Evolutionary conservation across 2,797 vertebrate genomes (phyloP).

Genomic region (Betta splendens): DNA sequence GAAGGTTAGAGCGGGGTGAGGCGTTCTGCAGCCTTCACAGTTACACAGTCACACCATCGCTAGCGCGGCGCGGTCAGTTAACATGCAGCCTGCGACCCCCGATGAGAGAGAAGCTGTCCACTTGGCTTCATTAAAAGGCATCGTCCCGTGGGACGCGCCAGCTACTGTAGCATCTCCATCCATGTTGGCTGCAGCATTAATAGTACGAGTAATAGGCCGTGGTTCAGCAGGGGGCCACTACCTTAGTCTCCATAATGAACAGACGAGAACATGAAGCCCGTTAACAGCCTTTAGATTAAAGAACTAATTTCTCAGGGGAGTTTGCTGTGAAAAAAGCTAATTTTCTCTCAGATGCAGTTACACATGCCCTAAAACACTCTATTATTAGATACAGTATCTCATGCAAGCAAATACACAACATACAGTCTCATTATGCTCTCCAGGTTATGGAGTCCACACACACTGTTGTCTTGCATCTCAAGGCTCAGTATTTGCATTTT

Average conservation of each 20-base stretch:
- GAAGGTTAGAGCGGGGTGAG: slow-evolving; percentile 18
- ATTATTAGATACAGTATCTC: slow-evolving; percentile 25
- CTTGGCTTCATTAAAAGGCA: slow-evolving; percentile 58
- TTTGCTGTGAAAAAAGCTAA: slow-evolving; percentile 42
- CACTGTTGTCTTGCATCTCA: slow-evolving; percentile 2
- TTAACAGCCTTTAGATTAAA: slow-evolving; percentile 61
- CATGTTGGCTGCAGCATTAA: slow-evolving; percentile 35
- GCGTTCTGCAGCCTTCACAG: slow-evolving; percentile 35
- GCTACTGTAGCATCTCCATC: slow-evolving; percentile 36
- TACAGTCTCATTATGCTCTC: slow-evolving; percentile 23
- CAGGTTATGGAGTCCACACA: slow-evolving; percentile 11
- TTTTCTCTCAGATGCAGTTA: slow-evolving; percentile 40
- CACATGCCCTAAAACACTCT: slow-evolving; percentile 44
- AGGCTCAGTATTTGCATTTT: neutral
- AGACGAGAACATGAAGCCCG: slow-evolving; percentile 42
- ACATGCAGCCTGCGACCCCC: slow-evolving; percentile 41
- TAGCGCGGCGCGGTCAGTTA: slow-evolving; percentile 2
- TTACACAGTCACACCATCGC: slow-evolving; percentile 15
- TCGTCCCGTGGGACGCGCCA: slow-evolving; percentile 35
- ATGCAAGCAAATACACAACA: slow-evolving; percentile 40
- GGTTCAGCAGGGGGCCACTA: slow-evolving; percentile 26
- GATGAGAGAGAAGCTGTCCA: slow-evolving; percentile 54
- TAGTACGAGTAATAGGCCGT: slow-evolving; percentile 27
- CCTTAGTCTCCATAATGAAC: slow-evolving; percentile 51
- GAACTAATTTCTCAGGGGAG: slow-evolving; percentile 60